Conservation (phyloP, 2,113 vertebrate genomes). For the Chaetops frenatus region DNA sequence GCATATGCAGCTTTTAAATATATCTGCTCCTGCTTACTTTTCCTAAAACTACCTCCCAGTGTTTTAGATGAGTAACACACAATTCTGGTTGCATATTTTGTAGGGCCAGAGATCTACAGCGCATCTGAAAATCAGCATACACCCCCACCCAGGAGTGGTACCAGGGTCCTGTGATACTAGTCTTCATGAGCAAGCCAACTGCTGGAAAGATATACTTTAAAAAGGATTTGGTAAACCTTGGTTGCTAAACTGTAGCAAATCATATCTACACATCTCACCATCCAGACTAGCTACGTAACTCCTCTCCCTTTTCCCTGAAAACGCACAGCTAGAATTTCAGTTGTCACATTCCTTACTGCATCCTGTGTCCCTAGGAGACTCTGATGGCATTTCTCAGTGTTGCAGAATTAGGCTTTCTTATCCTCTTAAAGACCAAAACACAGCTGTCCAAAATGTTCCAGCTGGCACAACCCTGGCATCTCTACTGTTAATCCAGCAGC, state of each 20-base stretch:
- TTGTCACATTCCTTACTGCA: neutral
- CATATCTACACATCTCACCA: neutral
- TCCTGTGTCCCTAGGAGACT: neutral
- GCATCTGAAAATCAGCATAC: neutral
- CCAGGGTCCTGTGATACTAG: neutral
- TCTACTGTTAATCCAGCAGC: neutral
- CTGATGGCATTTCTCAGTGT: neutral
- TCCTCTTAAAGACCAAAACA: conserved; percentile 43
- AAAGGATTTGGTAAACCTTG: neutral
- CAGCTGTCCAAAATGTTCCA: conserved; percentile 5
- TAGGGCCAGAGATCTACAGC: neutral
- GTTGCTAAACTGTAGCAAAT: neutral
- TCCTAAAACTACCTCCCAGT: neutral
- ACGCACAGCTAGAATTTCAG: neutral
- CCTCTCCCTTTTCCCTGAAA: neutral
- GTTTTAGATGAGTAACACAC: neutral
- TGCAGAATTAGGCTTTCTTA: conserved; percentile 33
- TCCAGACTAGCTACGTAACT: neutral
- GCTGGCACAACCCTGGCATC: neutral
- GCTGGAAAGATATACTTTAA: neutral
- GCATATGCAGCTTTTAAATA: neutral
- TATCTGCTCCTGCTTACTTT: neutral
- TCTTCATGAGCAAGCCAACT: neutral
- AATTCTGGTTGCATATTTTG: neutral
- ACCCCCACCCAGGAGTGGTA: neutral